These are phyloP conservation scores for Oreochromis tanganicae DNA, from an alignment of 2,113 vertebrate genomes.

Conservation along the genomic window DNA sequence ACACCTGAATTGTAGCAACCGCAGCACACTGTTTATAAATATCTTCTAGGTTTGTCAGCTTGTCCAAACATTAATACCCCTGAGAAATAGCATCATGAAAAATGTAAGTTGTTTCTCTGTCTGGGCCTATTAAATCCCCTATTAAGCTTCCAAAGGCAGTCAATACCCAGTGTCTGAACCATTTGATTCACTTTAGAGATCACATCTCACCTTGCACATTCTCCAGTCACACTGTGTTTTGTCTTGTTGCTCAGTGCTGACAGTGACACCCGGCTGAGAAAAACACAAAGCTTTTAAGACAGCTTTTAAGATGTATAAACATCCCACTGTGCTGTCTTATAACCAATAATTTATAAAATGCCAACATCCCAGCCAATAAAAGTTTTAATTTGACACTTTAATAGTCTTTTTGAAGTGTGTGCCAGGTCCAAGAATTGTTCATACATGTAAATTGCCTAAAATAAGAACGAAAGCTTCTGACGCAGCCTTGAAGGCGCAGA, in stretches of 20 bases:
- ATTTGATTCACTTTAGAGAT: conserved; percentile 50
- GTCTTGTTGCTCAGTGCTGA: neutral
- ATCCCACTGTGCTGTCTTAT: neutral
- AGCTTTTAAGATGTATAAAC: neutral
- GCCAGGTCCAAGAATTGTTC: neutral
- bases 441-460: neutral
- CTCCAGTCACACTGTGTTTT: neutral
- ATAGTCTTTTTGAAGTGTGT: neutral
- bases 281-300: neutral
- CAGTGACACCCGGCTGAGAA: neutral
- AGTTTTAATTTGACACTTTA: conserved; percentile 9
- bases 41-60: conserved; percentile 27
- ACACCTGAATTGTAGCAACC: neutral
- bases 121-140: conserved; percentile 37
- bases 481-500: neutral
- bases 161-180: conserved; percentile 29
- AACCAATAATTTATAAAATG: neutral
- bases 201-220: conserved; percentile 42
- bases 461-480: neutral
- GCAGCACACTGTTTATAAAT: conserved; percentile 22
- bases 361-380: neutral
- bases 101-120: conserved; percentile 46
- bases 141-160: conserved; percentile 38
- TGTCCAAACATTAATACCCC: conserved; percentile 27
- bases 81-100: conserved; percentile 52